Evolutionary conservation across 2,888 invertebrate genomes (phyloP), one percentile per base, ranked within the genome.

Genomic region (Zygogramma bicolorata): DNA sequence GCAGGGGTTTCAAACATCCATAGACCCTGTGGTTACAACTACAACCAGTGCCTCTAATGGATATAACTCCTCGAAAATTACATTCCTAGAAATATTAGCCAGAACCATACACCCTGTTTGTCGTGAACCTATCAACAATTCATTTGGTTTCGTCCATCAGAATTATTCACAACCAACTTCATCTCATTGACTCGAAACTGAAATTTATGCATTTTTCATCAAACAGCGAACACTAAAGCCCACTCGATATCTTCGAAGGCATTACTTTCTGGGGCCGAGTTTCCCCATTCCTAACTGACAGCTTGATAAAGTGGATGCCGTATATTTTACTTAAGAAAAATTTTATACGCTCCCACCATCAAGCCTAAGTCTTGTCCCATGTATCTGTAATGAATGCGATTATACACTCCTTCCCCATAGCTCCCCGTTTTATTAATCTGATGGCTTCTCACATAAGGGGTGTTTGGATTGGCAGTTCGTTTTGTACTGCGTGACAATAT

Each of bases 241-340:
- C 46, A 63, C 46, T 63, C 46, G 63, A 63, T 49, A 63, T 63
- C 46, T 63, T 63, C 49, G 63, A 31, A 46, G 25, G 81, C 78
- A 80, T 83, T 82, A 80, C 82, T 81, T 81, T 81, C 78, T 79
- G 77, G 73, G 75, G 53, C 53, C 68, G 71, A 71, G 69, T 71
- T 75, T 77, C 76, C 75, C 77, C 76, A 72, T 71, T 70, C 74
- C 68, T 69, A 78, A 80, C 80, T 84, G 85, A 84, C 84, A 84
- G 83, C 80, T 84, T 85, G 84, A 85, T 85, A 82, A 85, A 85
- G 85, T 84, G 83, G 82, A 81, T 82, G 83, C 81, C 81, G 82
- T 84, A 85, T 85, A 84, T 85, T 83, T 82, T 83, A 83, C 82
- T 82, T 81, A 81, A 79, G 82, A 84, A 83, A 84, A 84, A 84